Conservation (phyloP, 2,113 vertebrate species). For the Notechis scutatus region DNA sequence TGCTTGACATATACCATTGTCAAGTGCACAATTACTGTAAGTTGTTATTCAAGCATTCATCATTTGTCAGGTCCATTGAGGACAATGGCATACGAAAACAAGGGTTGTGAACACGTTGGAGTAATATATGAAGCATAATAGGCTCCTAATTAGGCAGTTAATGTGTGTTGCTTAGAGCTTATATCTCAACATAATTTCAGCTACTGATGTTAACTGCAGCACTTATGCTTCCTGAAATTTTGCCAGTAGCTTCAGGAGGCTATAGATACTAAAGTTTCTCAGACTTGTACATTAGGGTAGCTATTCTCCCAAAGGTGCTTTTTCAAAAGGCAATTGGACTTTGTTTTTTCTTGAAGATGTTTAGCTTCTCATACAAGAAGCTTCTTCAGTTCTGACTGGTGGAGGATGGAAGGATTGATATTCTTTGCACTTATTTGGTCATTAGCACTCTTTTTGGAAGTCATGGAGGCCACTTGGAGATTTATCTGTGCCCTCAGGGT, state of each 20-base stretch:
- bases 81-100: constrained; percentile 47
- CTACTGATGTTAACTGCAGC: background rate
- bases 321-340: background rate
- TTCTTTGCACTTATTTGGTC: background rate
- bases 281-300: background rate
- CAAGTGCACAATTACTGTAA: constrained; percentile 39
- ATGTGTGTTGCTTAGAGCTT: background rate
- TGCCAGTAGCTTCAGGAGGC: background rate
- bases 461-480: background rate
- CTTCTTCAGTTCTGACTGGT: background rate
- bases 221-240: background rate
- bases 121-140: constrained; percentile 39
- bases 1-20: constrained; percentile 46
- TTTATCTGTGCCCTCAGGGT: background rate
- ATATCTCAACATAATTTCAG: constrained; percentile 13
- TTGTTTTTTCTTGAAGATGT: background rate
- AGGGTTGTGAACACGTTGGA: constrained; percentile 46
- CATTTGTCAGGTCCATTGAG: constrained; percentile 41
- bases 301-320: background rate
- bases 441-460: background rate
- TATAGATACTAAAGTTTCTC: background rate
- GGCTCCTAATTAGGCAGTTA: constrained; percentile 21
- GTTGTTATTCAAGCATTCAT: constrained; percentile 42
- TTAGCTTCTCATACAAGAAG: background rate
- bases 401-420: background rate